A percentile compares a stretch with the other conserved stretches of the same genome.
Conservation (phyloP, 1,140 invertebrate species). For the Rhizoglyphus robini region DNA sequence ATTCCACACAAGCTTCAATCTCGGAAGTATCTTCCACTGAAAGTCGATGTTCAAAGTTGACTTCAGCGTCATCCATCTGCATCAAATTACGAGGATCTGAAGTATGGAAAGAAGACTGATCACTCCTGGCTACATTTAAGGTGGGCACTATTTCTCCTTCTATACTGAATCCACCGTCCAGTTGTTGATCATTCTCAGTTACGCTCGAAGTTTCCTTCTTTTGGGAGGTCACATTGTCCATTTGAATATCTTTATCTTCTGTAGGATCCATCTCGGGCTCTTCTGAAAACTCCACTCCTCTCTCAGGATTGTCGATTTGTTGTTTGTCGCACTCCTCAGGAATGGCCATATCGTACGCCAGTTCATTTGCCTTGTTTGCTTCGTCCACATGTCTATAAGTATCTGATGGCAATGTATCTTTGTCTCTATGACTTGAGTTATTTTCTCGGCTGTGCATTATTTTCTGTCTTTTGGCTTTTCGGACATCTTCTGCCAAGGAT, state of each 20-base stretch:
- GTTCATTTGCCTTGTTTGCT: conserved; percentile 45
- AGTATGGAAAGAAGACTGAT: conserved; percentile 54
- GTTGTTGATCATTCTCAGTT: conserved; percentile 32
- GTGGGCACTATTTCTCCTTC: conserved; percentile 61
- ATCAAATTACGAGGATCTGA: conserved; percentile 29
- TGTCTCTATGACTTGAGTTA: conserved; percentile 31
- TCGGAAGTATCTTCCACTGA: conserved; percentile 6
- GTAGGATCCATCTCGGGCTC: conserved; percentile 8
- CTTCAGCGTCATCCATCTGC: not conserved
- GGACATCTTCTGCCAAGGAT: conserved; percentile 28
- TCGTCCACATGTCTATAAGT: conserved; percentile 74
- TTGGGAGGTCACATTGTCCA: not conserved
- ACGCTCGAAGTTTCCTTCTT: conserved; percentile 1
- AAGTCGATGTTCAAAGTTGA: conserved; percentile 6
- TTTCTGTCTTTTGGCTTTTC: conserved; percentile 31
- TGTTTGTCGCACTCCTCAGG: conserved; percentile 44
- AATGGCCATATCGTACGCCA: conserved; percentile 45
- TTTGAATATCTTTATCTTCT: not conserved
- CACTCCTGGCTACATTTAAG: conserved; percentile 46
- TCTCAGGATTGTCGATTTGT: conserved; percentile 27
- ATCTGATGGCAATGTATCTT: conserved; percentile 43
- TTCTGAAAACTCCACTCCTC: conserved; percentile 15
- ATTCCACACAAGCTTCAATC: not conserved
- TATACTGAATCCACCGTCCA: conserved; percentile 40
- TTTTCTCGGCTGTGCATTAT: conserved; percentile 29